These are phyloP conservation scores for Chrysochloris asiatica DNA, from an alignment of 2,113 vertebrate genomes.

Conservation along the genomic window DNA sequence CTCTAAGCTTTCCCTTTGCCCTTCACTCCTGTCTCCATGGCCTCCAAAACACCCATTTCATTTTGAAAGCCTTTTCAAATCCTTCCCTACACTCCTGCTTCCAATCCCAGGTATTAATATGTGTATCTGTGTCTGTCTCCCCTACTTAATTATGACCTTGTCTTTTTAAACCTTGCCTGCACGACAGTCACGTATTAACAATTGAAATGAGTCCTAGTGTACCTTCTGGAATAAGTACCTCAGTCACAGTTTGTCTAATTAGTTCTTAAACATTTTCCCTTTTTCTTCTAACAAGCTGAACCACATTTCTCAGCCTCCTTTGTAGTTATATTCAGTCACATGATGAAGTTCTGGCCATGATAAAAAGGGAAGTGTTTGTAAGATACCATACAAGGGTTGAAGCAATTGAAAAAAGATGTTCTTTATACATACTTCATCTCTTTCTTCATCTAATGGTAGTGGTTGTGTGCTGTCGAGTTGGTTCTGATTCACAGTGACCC, in stretches of 20 bases:
- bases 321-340: background rate
- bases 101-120: background rate
- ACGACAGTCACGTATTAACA: background rate
- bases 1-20: constrained; percentile 55
- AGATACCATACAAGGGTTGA: background rate
- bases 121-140: background rate
- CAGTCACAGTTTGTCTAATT: background rate
- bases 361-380: background rate
- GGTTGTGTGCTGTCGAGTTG: no score
- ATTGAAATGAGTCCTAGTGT: background rate
- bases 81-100: background rate
- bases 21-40: constrained; percentile 50
- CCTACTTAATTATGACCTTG: constrained; percentile 44
- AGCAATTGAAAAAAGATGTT: background rate
- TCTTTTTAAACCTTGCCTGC: constrained; percentile 33
- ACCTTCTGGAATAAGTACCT: background rate
- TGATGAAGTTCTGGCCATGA: background rate
- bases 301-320: constrained; percentile 1
- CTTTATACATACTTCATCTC: background rate
- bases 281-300: background rate
- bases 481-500: no score
- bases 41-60: background rate
- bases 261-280: background rate
- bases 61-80: background rate
- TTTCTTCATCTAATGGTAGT: background rate